Conservation (phyloP, 2,113 vertebrate genomes). For the Sigmodon hispidus region DNA sequence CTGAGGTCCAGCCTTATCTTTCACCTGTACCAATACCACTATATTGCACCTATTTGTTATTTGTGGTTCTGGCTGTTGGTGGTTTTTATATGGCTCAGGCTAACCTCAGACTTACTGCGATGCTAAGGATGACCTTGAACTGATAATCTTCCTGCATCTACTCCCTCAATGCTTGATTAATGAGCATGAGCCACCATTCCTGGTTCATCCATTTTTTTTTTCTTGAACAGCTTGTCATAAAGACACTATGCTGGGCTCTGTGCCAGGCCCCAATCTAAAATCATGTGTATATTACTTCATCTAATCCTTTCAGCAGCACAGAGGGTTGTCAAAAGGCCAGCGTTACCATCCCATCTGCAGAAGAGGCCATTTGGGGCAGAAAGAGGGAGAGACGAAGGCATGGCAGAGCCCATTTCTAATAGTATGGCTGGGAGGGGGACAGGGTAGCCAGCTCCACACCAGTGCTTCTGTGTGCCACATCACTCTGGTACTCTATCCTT, state of each 20-base stretch:
- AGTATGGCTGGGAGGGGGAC: rapidly evolving
- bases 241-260: background rate
- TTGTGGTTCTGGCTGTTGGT: background rate
- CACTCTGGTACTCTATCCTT: background rate
- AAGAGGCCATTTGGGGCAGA: background rate
- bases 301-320: background rate
- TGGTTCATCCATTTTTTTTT: background rate
- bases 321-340: background rate
- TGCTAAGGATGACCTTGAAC: background rate
- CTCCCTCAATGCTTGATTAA: background rate
- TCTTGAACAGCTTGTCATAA: background rate
- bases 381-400: background rate
- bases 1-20: background rate
- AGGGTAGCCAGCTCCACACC: background rate
- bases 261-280: background rate
- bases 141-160: background rate
- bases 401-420: background rate
- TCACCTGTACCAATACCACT: background rate
- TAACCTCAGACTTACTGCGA: background rate
- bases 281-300: background rate
- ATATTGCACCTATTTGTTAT: background rate
- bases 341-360: background rate
- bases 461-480: background rate
- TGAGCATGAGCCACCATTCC: background rate
- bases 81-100: background rate